These are phyloP conservation scores for Elgaria multicarinata DNA, from an alignment of 2,113 vertebrate genomes.

Conservation along the genomic window DNA sequence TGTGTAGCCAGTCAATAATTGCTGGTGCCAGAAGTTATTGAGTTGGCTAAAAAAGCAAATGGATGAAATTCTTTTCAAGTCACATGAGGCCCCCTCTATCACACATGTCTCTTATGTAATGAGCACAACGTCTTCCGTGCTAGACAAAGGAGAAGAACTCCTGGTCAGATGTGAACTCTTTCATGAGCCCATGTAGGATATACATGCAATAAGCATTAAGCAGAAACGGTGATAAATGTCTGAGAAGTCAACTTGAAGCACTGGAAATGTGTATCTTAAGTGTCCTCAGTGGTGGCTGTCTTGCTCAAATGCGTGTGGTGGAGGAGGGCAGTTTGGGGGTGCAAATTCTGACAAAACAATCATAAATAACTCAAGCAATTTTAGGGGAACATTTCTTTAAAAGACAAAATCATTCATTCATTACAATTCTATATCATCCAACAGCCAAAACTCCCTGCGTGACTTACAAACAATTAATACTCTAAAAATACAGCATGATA, in stretches of 20 bases:
- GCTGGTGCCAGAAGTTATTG: constrained; percentile 39
- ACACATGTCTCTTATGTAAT: not conserved
- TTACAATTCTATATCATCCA: no score
- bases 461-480: no score
- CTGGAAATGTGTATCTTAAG: not conserved
- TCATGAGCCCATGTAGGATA: not conserved
- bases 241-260: not conserved
- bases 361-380: not conserved
- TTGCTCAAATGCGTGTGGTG: not conserved
- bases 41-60: constrained; percentile 11
- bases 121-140: not conserved
- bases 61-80: constrained; percentile 22
- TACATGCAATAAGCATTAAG: not conserved
- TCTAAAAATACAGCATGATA: no score
- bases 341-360: not conserved
- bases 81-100: constrained; percentile 5
- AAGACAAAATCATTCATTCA: not conserved
- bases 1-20: constrained; percentile 31
- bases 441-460: no score
- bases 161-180: not conserved
- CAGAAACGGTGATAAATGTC: not conserved
- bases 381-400: not conserved
- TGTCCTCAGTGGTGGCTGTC: not conserved
- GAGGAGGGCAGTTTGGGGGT: no score
- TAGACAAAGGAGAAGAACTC: not conserved